These are phyloP conservation scores for Ophthalmolycus amberensis DNA, from an alignment of 2,113 vertebrate genomes.

Conservation along the genomic window DNA sequence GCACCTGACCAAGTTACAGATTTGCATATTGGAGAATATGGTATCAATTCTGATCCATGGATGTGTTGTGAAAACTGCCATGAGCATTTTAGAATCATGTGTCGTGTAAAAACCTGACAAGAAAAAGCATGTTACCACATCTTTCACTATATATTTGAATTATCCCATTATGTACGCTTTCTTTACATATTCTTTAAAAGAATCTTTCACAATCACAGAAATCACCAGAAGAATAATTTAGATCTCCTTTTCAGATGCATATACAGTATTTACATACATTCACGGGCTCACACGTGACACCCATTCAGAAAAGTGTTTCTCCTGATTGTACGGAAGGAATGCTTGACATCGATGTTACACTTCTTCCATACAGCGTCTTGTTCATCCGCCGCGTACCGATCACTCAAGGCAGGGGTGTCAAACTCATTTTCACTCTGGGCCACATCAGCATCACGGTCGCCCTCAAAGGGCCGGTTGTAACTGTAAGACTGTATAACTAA, in stretches of 20 bases:
- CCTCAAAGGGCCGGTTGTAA: too few species aligned
- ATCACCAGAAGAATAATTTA: slow-evolving; percentile 89
- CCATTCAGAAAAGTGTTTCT: slow-evolving; percentile 68
- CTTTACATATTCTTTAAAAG: slow-evolving; percentile 76
- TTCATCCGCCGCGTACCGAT: slow-evolving; percentile 14
- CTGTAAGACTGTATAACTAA: too few species aligned
- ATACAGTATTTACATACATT: slow-evolving; percentile 97
- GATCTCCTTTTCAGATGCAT: slow-evolving; percentile 82
- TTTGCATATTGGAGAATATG: not conserved
- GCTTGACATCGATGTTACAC: slow-evolving; percentile 74
- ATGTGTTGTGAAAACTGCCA: slow-evolving; percentile 30
- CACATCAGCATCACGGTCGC: too few species aligned
- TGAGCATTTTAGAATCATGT: slow-evolving; percentile 18
- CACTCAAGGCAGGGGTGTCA: slow-evolving; percentile 8
- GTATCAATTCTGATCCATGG: not conserved
- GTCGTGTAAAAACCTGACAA: slow-evolving; percentile 51
- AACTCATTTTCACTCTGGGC: too few species aligned
- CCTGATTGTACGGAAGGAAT: slow-evolving; percentile 87
- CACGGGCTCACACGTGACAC: slow-evolving; percentile 87
- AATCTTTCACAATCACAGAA: slow-evolving; percentile 78
- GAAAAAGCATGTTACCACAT: slow-evolving; percentile 30
- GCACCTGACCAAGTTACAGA: slow-evolving; percentile 17
- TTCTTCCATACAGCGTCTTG: slow-evolving; percentile 49
- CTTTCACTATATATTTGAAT: slow-evolving; percentile 77
- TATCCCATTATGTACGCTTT: slow-evolving; percentile 79